These are phyloP conservation scores for Andinoacara biseriatus DNA, from an alignment of 2,113 vertebrate species.

Conservation along the genomic window DNA sequence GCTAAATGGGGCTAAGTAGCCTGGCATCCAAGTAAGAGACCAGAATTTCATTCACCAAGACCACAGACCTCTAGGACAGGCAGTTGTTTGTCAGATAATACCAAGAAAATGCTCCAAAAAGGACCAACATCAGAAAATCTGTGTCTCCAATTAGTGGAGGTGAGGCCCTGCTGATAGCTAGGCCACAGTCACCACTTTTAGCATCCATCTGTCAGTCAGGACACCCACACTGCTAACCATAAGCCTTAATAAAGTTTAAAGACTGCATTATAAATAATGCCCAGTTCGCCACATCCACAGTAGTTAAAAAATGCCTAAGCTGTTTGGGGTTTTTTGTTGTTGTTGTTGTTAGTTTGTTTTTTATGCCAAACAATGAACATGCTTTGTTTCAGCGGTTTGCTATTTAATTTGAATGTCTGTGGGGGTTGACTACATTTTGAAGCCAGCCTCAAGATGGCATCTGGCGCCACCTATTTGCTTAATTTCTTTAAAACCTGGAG, in stretches of 20 bases:
- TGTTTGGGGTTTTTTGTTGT: too few relatives aligned
- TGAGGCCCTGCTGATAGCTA: not conserved
- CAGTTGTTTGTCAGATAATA: not conserved
- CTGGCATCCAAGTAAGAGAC: not conserved
- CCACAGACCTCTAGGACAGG: not conserved
- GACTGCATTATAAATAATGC: not conserved
- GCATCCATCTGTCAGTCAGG: not conserved
- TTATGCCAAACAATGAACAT: not conserved
- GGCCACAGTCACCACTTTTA: not conserved
- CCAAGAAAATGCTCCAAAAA: not conserved
- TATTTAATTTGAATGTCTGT: not conserved
- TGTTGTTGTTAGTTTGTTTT: too few relatives aligned
- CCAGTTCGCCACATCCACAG: not conserved
- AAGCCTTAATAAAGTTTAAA: not conserved
- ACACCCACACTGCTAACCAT: not conserved
- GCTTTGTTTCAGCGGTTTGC: not conserved
- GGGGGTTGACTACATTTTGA: fast-evolving
- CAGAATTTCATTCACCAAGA: not conserved
- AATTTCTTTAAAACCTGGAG: not conserved
- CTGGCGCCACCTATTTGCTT: not conserved
- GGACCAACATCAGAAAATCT: not conserved
- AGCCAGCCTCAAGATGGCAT: not conserved
- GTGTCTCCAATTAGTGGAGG: not conserved
- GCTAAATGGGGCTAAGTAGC: not conserved
- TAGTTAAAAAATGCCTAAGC: not conserved